These are phyloP conservation scores for Ascidia mentula DNA, from an alignment of 23 tunicate species.

Conservation along the genomic window DNA sequence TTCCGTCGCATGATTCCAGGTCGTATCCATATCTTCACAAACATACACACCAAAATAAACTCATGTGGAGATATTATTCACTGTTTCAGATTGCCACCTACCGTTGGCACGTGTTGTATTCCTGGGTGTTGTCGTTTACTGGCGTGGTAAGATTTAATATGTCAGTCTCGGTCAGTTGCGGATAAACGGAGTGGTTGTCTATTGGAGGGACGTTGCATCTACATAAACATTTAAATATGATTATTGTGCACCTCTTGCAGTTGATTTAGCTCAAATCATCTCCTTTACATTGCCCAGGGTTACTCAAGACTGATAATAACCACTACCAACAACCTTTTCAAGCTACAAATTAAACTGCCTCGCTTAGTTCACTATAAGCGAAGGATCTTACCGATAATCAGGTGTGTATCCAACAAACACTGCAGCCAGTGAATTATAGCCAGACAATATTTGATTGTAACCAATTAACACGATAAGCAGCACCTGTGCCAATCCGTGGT, in stretches of 20 bases:
- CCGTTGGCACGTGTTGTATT: slow-evolving; percentile 35
- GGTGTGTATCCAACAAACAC: neutral
- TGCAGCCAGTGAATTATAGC: neutral
- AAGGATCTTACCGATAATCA: neutral
- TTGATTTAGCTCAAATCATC: neutral
- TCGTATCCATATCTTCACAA: neutral
- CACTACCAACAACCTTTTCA: no score
- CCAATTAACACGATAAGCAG: neutral
- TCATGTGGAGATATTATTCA: no score
- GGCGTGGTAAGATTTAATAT: slow-evolving; percentile 45
- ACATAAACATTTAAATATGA: neutral
- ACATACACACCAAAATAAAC: neutral
- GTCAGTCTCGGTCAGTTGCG: slow-evolving; percentile 24
- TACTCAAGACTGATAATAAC: no score
- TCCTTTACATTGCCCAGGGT: no score
- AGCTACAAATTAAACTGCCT: no score
- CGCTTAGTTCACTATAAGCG: no score
- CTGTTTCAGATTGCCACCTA: neutral
- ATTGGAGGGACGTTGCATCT: slow-evolving; percentile 53
- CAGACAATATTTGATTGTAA: neutral
- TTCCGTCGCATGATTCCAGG: neutral
- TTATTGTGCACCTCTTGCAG: neutral
- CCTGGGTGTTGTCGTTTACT: neutral
- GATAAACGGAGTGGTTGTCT: slow-evolving; percentile 23
- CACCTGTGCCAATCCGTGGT: neutral